A percentile compares a stretch with the other conserved stretches of the same genome.
phyloP scores from a whole-genome alignment of 2,797 vertebrate species.

The Acipenser ruthenus region DNA sequence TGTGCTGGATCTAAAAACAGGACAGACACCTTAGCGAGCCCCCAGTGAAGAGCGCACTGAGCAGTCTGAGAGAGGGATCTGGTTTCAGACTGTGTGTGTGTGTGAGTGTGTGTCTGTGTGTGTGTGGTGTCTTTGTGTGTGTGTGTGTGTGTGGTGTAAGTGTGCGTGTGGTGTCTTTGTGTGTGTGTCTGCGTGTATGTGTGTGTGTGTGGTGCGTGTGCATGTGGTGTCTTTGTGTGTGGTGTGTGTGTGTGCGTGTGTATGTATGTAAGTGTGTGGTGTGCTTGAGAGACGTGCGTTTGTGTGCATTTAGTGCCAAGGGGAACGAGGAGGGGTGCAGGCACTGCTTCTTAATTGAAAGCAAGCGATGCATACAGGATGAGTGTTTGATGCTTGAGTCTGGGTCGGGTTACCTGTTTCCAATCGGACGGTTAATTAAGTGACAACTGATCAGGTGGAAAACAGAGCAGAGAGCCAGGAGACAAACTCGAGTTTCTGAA shows the following conservation, averaged over 20 bases:
- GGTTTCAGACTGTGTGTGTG: neutral
- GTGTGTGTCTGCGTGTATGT: too few relatives aligned
- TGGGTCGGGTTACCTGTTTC: slow-evolving; percentile 37
- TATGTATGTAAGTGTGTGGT: neutral
- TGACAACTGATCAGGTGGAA: slow-evolving; percentile 33
- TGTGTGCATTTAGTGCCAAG: too few relatives aligned
- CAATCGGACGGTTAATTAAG: slow-evolving; percentile 42
- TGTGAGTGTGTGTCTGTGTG: too few relatives aligned
- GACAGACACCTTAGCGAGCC: too few relatives aligned
- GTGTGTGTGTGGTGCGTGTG: too few relatives aligned
- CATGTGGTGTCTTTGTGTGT: too few relatives aligned
- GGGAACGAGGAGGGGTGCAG: too few relatives aligned
- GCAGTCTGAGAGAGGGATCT: neutral
- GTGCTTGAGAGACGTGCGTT: neutral
- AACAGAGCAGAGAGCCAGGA: neutral
- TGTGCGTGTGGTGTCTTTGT: too few relatives aligned
- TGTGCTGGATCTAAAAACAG: too few relatives aligned
- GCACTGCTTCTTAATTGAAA: slow-evolving; percentile 45
- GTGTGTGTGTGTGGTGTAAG: too few relatives aligned
- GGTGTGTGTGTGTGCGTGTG: neutral
- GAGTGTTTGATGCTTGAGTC: slow-evolving; percentile 35
- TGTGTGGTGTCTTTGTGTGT: too few relatives aligned
- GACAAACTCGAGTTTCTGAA: too few relatives aligned
- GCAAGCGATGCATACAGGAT: slow-evolving; percentile 27
- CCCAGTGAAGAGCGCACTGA: neutral